These are phyloP conservation scores for Microtus agrestis DNA, from an alignment of 2,797 vertebrate species.

Conservation along the genomic window DNA sequence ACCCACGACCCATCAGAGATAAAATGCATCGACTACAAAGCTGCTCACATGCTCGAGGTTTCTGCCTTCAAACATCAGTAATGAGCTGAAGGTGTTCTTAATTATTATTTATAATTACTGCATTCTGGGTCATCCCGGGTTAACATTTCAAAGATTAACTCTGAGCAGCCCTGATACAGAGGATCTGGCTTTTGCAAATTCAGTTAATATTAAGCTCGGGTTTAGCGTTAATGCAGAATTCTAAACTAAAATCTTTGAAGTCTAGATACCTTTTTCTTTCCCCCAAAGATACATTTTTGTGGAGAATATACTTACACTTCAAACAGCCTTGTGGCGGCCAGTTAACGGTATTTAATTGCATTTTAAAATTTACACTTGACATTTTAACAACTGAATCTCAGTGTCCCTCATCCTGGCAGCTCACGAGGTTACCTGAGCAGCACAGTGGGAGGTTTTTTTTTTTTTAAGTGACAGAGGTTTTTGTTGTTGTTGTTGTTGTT, in stretches of 20 bases:
- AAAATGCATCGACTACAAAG: neutral
- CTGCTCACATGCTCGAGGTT: too few relatives aligned
- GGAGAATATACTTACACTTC: conserved; percentile 61
- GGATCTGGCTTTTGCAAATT: conserved; percentile 44
- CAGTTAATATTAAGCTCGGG: conserved; percentile 18
- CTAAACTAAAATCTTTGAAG: conserved; percentile 63
- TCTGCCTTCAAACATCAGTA: conserved; percentile 9
- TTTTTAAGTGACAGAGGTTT: neutral
- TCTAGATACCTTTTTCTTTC: conserved; percentile 54
- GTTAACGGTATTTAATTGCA: conserved; percentile 54
- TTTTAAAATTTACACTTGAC: conserved; percentile 39
- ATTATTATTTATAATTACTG: conserved; percentile 49
- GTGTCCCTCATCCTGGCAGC: conserved; percentile 10
- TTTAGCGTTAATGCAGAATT: conserved; percentile 21
- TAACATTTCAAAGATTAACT: conserved; percentile 54
- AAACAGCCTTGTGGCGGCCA: conserved; percentile 30
- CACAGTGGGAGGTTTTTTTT: neutral
- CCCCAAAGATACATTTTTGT: conserved; percentile 24
- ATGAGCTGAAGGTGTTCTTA: conserved; percentile 18
- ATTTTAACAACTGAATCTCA: conserved; percentile 37
- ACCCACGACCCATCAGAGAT: neutral
- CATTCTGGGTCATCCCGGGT: neutral
- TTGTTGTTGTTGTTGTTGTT: conserved; percentile 27
- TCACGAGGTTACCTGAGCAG: neutral
- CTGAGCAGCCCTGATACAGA: conserved; percentile 38